Evolutionary conservation across 2,113 vertebrate genomes (phyloP), one percentile per base, ranked within the genome.

Genomic region (Nannobrachium achirus): DNA sequence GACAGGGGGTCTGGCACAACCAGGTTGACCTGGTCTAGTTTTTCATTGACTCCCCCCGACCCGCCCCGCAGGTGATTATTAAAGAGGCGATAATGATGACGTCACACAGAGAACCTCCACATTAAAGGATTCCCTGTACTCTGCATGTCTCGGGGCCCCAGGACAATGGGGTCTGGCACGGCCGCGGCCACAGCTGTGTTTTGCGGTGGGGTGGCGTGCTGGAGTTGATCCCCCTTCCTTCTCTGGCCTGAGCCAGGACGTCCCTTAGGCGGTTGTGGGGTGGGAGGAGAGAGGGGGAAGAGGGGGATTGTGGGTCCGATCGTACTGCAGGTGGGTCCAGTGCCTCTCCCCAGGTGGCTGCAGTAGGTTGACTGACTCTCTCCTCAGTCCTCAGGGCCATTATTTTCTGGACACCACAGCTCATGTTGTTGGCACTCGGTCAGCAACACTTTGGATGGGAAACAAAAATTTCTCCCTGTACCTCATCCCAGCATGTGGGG

Each of bases 111-210:
- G 39, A 25, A 3, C 33, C 10, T 62, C 13, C 6, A 10, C 53
- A 50, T 72, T 63, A 2, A 45, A 39, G 59, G 61, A 33, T 66
- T 56, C 62, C 53, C 56, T 15, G 2, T 41, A 5, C n/a, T 53
- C 63, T 53, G 38, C 8, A 45, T 13, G 56, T 63, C 3, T 33
- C 42, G 45, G n/a, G 1, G 6, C 53, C 49, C 57, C 13, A 0
- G 11, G 65, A 80, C 63, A 73, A 39, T 67, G 44, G 73, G 56
- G 3, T 55, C 33, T 75, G 58, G 69, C 55, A 40, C 13, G 5
- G 57, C 48, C 42, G 6, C 25, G 10, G 55, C 38, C 50, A 58
- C 80, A 88, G 78, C 69, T 85, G 72, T 63, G 69, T 76, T n/a
- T 69, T 76, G 66, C 78, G 7, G 6, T 66, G 51, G 57, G 15